Conservation (phyloP, 2,113 vertebrate species). For the Tapirus terrestris region DNA sequence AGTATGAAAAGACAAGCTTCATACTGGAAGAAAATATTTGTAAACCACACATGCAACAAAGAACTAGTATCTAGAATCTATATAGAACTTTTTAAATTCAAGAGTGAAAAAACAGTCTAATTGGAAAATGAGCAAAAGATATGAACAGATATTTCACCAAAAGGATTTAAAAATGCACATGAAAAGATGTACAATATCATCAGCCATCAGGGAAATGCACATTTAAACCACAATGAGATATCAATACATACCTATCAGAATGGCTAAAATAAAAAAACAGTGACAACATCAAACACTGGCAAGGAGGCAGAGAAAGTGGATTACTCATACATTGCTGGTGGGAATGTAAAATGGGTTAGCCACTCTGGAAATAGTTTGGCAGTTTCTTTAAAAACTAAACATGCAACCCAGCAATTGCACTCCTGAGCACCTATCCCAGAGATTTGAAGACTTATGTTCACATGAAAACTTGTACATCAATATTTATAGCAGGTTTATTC, state of each 20-base stretch:
- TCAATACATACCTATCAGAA: not conserved
- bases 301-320: not conserved
- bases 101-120: not conserved
- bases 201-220: not conserved
- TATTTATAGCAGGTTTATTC: not conserved
- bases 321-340: not conserved
- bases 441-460: not conserved
- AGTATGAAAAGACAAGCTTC: not conserved
- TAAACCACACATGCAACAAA: not conserved
- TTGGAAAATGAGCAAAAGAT: not conserved
- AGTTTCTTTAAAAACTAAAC: slow-evolving; percentile 23
- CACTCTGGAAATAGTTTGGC: not conserved
- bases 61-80: not conserved
- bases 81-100: not conserved
- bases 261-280: not conserved
- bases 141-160: not conserved
- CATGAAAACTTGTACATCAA: not conserved
- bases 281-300: not conserved
- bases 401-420: not conserved
- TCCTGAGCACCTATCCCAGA: not conserved
- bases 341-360: not conserved
- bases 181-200: not conserved
- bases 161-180: not conserved
- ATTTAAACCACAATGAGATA: not conserved
- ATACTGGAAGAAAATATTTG: not conserved